Conservation (phyloP, 1,140 invertebrate genomes). For the Neoseiulus cucumeris region DNA sequence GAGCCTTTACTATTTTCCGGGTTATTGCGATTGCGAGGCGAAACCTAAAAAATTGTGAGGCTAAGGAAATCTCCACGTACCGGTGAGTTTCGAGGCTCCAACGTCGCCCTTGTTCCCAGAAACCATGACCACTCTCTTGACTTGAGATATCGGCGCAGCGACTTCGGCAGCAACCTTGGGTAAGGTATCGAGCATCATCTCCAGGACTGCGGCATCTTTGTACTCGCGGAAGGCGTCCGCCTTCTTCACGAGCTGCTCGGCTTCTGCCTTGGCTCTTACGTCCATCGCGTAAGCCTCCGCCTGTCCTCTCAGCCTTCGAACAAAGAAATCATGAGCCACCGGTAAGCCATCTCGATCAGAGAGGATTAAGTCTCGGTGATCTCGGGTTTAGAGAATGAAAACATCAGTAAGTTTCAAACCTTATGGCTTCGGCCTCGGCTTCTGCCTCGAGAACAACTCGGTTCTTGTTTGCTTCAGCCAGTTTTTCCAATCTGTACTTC, state of each 20-base stretch:
- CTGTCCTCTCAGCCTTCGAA: constrained; percentile 38
- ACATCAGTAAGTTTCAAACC: constrained; percentile 28
- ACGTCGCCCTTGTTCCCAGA: constrained; percentile 74
- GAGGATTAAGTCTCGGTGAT: too few species aligned
- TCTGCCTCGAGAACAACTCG: constrained; percentile 28
- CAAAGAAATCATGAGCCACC: not conserved
- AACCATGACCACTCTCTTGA: constrained; percentile 84
- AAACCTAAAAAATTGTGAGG: too few species aligned
- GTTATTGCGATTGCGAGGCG: too few species aligned
- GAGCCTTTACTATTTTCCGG: too few species aligned
- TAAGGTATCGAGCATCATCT: constrained; percentile 87
- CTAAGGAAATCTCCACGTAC: too few species aligned
- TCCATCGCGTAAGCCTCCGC: constrained; percentile 83
- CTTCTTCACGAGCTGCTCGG: constrained; percentile 87
- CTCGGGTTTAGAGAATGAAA: not conserved
- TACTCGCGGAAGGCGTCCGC: constrained; percentile 90
- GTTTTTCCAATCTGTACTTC: constrained; percentile 42
- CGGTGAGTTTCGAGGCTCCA: constrained; percentile 75
- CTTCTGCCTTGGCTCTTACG: constrained; percentile 80
- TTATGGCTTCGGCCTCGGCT: constrained; percentile 36
- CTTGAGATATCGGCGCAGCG: constrained; percentile 72
- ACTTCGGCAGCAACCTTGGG: constrained; percentile 88
- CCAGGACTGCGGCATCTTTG: constrained; percentile 83
- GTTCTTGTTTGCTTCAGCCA: constrained; percentile 29
- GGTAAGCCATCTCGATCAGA: not conserved